Base-by-base conservation (phyloP, 2,113 vertebrate species). In the Cyprinus carpio region DNA sequence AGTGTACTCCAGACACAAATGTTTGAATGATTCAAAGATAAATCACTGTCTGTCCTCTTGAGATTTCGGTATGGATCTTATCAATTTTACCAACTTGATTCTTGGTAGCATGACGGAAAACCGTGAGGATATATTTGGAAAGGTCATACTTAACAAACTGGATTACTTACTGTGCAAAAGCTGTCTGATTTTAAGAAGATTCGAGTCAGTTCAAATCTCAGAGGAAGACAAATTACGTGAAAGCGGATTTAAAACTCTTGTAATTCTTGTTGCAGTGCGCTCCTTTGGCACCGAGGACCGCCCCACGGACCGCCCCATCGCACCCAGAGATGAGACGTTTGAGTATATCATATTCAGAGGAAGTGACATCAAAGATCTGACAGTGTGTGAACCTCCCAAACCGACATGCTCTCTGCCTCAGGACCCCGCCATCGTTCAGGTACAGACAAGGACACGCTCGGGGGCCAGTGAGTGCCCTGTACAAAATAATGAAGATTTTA, bases 361-460 rank as follows among this genome's bases (percentile, higher is more conserved):
- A 64, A 99, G 98, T 64, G 98, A 99, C 87, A 99, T 99, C 69
- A 99, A 99, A 91, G 98, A 99, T 87, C 94, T 99, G 16, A 99
- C 98, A 2, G 98, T 99, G 4, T 99, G 98, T 91, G 98, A 99
- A 93, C 97, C 97, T 0, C 98, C 98, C 18, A 99, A 99, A 89
- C 96, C 97, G 56, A 95, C 97, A 20, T 97, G 96, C 88, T 95
- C 94, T 62, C 93, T 99, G 89, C 97, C 97, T 75, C 98, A 99
- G 92, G 98, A 99, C 89, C 98, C 98, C 74, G 98, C 98, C 86
- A 99, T 99, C n/a, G 98, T 99, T 84, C 98, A 99, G 91, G 98
- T 98, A 92, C 2, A 4, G 5, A 60, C 6, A 9, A 18, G 13
- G 29, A 13, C 46, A 18, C 18, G 2, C 67, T 11, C 34, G 1